A percentile compares a stretch with the other conserved stretches of the same genome.
These are phyloP conservation scores for Schizotus pectinicornis DNA, from an alignment of 2,888 invertebrate genomes.

Conservation along the genomic window DNA sequence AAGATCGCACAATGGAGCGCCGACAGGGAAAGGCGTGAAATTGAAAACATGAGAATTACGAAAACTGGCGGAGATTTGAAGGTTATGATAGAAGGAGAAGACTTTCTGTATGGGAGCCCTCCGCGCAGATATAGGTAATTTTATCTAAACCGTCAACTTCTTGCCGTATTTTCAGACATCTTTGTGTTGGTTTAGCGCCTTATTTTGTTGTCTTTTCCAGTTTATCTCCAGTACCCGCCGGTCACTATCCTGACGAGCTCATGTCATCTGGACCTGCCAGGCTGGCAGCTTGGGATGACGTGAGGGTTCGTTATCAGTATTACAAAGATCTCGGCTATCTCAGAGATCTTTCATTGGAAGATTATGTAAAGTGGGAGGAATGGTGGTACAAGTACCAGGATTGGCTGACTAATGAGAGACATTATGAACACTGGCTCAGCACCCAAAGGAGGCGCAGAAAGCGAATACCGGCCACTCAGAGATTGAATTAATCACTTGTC, in stretches of 20 bases:
- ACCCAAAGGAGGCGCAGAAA: slow-evolving; percentile 54
- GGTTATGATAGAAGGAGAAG: slow-evolving; percentile 74
- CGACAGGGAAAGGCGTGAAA: slow-evolving; percentile 74
- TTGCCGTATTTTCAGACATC: background rate
- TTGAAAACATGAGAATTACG: slow-evolving; percentile 87
- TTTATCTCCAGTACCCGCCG: slow-evolving; percentile 72
- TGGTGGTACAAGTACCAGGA: slow-evolving; percentile 95
- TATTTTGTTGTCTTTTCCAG: slow-evolving; percentile 43
- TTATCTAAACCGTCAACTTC: too few species aligned
- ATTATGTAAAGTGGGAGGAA: slow-evolving; percentile 92
- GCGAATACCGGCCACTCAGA: slow-evolving; percentile 54
- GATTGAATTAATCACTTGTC: slow-evolving; percentile 50
- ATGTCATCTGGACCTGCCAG: slow-evolving; percentile 72
- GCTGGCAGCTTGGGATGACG: slow-evolving; percentile 87
- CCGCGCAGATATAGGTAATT: slow-evolving; percentile 62
- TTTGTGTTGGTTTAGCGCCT: slow-evolving; percentile 8
- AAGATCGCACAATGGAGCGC: slow-evolving; percentile 93
- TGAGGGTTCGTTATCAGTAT: slow-evolving; percentile 85
- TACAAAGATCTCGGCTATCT: slow-evolving; percentile 88
- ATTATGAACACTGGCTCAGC: slow-evolving; percentile 74
- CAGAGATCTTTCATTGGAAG: slow-evolving; percentile 77
- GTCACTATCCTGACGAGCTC: slow-evolving; percentile 81
- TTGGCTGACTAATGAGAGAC: slow-evolving; percentile 84
- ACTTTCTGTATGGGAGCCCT: slow-evolving; percentile 60
- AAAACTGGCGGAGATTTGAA: slow-evolving; percentile 77